Percentiles rank a stretch among this genome's conserved stretches.
Evolutionary conservation across 2,888 invertebrate species (phyloP).

Genomic region (Dolomedes plantarius): DNA sequence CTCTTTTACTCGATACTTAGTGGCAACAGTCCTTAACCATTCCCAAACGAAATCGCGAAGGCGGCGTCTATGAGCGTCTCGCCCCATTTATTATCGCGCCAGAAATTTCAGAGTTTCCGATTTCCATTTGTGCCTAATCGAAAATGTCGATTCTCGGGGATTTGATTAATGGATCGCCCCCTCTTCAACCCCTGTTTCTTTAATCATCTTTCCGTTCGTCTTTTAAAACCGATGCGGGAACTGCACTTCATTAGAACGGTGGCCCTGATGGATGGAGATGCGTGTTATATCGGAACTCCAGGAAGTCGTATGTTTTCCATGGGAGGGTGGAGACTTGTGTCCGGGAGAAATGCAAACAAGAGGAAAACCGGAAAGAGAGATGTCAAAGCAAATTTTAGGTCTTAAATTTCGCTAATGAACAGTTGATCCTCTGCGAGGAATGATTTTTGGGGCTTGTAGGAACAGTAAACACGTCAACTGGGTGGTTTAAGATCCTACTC

Average conservation of each 20-base stretch:
- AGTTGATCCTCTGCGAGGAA: background rate
- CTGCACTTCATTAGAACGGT: conserved; percentile 30
- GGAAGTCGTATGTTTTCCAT: conserved; percentile 2
- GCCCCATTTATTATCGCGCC: conserved; percentile 28
- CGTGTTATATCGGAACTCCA: conserved; percentile 2
- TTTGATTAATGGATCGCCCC: conserved; percentile 13
- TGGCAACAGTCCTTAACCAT: background rate
- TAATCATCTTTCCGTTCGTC: conserved; percentile 31
- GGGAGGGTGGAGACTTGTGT: background rate
- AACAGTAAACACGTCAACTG: too few species aligned
- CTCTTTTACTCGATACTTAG: background rate
- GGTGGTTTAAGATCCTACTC: too few species aligned
- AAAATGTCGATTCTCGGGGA: conserved; percentile 49
- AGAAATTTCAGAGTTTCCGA: conserved; percentile 24
- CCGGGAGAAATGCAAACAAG: background rate
- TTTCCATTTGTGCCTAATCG: conserved; percentile 46
- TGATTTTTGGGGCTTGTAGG: too few species aligned
- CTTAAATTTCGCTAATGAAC: background rate
- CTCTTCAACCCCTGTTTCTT: conserved; percentile 14
- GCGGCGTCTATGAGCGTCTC: background rate
- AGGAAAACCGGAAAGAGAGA: background rate
- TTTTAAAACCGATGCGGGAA: conserved; percentile 8
- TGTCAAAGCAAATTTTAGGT: background rate
- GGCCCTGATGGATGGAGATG: conserved; percentile 7
- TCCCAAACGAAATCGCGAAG: background rate